Percentiles rank a stretch among this genome's conserved stretches.
These are phyloP conservation scores for Mesocentrotus franciscanus DNA, from an alignment of 53 echinoderm and acorn worm species.

Conservation along the genomic window DNA sequence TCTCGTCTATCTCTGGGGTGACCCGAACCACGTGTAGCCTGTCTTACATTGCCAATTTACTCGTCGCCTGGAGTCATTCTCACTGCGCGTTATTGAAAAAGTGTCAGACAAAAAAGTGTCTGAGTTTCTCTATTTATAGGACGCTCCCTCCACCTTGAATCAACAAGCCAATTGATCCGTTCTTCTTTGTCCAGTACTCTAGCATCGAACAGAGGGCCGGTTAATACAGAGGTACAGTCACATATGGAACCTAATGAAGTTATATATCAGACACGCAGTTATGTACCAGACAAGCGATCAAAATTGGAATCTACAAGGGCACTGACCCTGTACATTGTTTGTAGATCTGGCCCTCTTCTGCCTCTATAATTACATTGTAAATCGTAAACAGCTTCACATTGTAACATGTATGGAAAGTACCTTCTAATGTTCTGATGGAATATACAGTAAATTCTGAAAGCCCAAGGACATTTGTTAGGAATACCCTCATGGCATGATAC, in stretches of 20 bases:
- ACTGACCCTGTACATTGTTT: not conserved
- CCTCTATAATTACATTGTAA: not conserved
- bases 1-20: not conserved
- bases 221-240: not conserved
- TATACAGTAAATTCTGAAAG: too few species aligned
- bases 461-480: too few species aligned
- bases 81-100: constrained; percentile 40
- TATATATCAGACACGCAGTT: not conserved
- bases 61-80: not conserved
- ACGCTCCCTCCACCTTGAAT: not conserved
- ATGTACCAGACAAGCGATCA: not conserved
- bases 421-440: not conserved
- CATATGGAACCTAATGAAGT: not conserved
- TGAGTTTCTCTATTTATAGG: constrained; percentile 25
- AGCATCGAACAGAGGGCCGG: not conserved
- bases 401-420: not conserved
- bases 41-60: constrained; percentile 11
- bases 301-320: not conserved
- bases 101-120: not conserved
- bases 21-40: not conserved
- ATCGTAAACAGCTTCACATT: not conserved
- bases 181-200: not conserved
- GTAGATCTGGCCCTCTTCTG: not conserved
- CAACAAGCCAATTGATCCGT: constrained; percentile 44
- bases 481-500: too few species aligned